Evolutionary conservation across 2,888 invertebrate genomes (phyloP).

Genomic region (Rhyacophila evoluta): DNA sequence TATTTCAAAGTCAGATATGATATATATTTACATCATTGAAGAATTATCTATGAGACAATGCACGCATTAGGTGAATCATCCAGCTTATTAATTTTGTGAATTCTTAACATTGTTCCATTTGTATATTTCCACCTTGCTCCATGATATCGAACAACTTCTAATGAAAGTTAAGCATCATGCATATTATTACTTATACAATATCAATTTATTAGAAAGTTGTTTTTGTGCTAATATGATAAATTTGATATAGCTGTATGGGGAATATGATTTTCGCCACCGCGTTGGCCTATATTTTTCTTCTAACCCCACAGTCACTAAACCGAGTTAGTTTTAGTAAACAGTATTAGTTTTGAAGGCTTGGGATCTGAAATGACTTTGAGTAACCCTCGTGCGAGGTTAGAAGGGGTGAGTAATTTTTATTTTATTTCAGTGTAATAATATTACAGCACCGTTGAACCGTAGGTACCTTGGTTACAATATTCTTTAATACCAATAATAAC

Average conservation of each 20-base stretch:
- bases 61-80: slow-evolving; percentile 5
- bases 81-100: background rate
- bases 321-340: background rate
- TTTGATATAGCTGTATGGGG: too few relatives aligned
- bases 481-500: slow-evolving; percentile 27
- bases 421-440: slow-evolving; percentile 50
- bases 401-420: slow-evolving; percentile 49
- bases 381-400: slow-evolving; percentile 43
- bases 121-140: background rate
- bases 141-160: background rate
- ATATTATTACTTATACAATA: too few relatives aligned
- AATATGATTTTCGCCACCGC: background rate
- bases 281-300: too few relatives aligned
- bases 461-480: slow-evolving; percentile 38
- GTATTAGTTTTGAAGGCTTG: slow-evolving; percentile 34
- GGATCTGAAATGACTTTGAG: slow-evolving; percentile 39
- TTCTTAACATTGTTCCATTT: background rate
- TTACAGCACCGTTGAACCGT: slow-evolving; percentile 44
- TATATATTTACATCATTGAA: too few relatives aligned
- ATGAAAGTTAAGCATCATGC: background rate
- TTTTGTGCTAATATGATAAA: too few relatives aligned
- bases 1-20: background rate
- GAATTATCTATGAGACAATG: background rate
- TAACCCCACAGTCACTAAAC: background rate
- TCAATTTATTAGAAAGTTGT: too few relatives aligned